Evolutionary conservation across 1,140 invertebrate species (phyloP), one percentile per base, ranked within the genome.

Genomic region (Heliconius melpomene): DNA sequence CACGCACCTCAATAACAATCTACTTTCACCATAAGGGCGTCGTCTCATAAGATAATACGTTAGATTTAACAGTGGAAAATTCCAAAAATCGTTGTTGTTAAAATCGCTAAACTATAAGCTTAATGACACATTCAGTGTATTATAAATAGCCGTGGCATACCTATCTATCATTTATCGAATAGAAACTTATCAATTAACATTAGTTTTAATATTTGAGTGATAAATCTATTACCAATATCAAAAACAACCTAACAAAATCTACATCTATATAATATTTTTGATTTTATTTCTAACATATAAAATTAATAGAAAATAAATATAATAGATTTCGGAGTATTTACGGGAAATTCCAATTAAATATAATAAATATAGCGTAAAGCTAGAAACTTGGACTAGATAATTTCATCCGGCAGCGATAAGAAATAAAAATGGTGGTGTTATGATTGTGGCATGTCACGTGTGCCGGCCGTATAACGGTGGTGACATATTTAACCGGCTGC

Each of bases 21-120:
- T 85, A 91, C 90, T 92, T 92, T 92, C 90, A 90, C 90, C 89
- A 60, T 89, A 90, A 90, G 87, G 88, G 87, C 86, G 83, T 80
- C 86, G 83, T 83, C 86, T 87, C 86, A 86, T 86, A 82, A 77
- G 72, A 81, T 79, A 84, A 82, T 83, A 78, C 71, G 84, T 84
- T 84, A 79, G 81, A 83, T 74, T 75, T 77, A 82, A 80, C 83
- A 80, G 76, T 74, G 85, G 85, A 86, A 85, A 85, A 83, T 85
- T 84, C 78, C 79, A 50, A 74, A 74, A 74, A 78, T 36, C 29
- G 3, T 72, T n/a, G 57, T n/a, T 40, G 60, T 74, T 74, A 32
- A 46, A 77, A 79, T 79, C 70, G 36, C 52, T 32, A 46, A 77
- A 77, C 60, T 73, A 36, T 70, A 50, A 46, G 50, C 29, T 18